Base-by-base conservation (phyloP, 2,113 vertebrate genomes). In the Sinocyclocheilus grahami region DNA sequence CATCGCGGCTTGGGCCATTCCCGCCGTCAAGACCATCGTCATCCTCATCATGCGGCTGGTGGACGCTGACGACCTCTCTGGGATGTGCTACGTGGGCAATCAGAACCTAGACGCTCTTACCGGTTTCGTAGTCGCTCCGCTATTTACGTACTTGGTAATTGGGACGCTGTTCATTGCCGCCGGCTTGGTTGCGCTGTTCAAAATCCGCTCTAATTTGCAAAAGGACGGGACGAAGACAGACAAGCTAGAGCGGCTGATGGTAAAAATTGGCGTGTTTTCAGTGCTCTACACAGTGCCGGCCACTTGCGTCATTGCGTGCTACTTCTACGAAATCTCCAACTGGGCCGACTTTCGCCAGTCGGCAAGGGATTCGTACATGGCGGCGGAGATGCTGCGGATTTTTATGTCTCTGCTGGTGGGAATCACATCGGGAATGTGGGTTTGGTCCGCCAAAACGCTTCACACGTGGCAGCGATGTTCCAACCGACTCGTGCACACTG, bases 351-450 rank as follows among this genome's bases (percentile, higher is more conserved):
- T 99, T 91, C 95, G 93, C 83, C 96, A 96, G 91, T 96, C 95
- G 0, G 95, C 97, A 0, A 94, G 95, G 39, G 96, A 98, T 92
- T 97, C 98, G 18, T 98, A 98, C 30, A 97, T 97, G 92, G 97
- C 97, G 0, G 97, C 98, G 24, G 98, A 99, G 91, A 99, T 99
- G 98, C 95, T 99, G 16, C 97, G 97, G 88, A 99, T 99, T 87
- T 99, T 99, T 90, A 99, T 99, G 98, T 98, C 97, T 37, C 93
- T 99, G 89, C 93, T 99, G 10, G 98, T 99, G 85, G 98, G 98
- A 89, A 99, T 99, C 92, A 99, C 98, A 0, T 99, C 98, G 3
- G 97, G 98, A 88, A 99, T 99, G 98, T 99, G 98, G 98, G 98
- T 99, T 92, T 99, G 98, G 98, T 99, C 98, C 1, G 98, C 97